Evolutionary conservation across 2,888 invertebrate species (phyloP), one percentile per base, ranked within the genome.

Genomic region (Hyposoter dolosus): DNA sequence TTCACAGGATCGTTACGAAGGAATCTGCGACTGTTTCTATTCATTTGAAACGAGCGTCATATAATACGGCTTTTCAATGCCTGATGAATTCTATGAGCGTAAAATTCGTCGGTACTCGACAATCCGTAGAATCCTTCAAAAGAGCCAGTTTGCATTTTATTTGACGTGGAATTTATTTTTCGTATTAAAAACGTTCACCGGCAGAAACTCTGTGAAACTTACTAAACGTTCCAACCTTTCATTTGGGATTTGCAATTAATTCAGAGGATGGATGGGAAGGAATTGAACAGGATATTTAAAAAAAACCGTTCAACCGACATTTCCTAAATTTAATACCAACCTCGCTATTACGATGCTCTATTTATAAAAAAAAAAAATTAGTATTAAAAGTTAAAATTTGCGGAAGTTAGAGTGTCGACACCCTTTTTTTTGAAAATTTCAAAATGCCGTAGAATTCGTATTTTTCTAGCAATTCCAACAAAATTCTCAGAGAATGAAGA

Each of bases 1-100:
- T 79, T 77, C 53, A 12, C 78, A 78, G 74, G 72, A 69, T 68
- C 74, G 50, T 77, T 74, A 65, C 45, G 9, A 35, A 53, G 17
- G 23, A 74, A 40, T 53, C 74, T 75, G 68, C 28, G 32, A 45
- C 68, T 68, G 56, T 17, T 45, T 19, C 28, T 17, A 68, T 74
- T 74, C 56, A 19, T 40, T 72, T 15, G 23, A 10, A 23, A 15
- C 40, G 15, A 40, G 43, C 56, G 35, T 56, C 43, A n/a, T 56
- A 43, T 40, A 23, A 15, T 10, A 17, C 15, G 6, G 60, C 60
- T 56, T 19, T 75, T 63, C 43, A 63, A 40, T 23, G 43, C 23
- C n/a, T 56, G 15, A 32, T 35, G 45, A 63, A 60, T 35, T 63
- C 63, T 17, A n/a, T 45, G 28, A 32, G 23, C n/a, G 19, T 43